Conservation (phyloP, 2,113 vertebrate genomes). For the Oncorhynchus kisutch region DNA sequence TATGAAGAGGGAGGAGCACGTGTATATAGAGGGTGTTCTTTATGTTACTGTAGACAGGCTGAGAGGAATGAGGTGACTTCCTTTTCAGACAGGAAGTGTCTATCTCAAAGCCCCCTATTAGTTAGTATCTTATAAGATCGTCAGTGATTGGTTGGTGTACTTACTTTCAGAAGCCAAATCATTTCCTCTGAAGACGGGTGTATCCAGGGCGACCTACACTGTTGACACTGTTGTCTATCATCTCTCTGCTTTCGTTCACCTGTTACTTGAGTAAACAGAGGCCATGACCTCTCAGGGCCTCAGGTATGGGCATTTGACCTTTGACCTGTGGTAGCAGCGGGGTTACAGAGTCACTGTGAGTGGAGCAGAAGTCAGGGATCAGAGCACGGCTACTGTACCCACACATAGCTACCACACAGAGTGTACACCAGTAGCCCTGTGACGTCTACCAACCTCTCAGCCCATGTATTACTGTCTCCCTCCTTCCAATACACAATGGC, state of each 20-base stretch:
- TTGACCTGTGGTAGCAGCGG: not conserved
- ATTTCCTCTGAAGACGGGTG: constrained; percentile 22
- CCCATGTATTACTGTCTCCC: constrained; percentile 8
- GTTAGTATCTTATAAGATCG: constrained; percentile 8
- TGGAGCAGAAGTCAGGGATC: not conserved
- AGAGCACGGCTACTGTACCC: not conserved
- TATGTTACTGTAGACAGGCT: constrained; percentile 53
- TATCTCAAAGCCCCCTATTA: constrained; percentile 14
- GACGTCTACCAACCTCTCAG: constrained; percentile 21
- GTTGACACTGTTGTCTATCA: not conserved
- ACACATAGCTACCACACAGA: too few species aligned
- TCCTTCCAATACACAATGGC: constrained; percentile 26
- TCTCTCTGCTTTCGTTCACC: not conserved
- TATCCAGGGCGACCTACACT: constrained; percentile 10
- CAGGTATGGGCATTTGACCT: not conserved
- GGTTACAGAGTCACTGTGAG: constrained; percentile 15
- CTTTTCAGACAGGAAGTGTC: constrained; percentile 24
- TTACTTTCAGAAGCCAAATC: constrained; percentile 34
- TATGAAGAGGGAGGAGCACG: constrained; percentile 35
- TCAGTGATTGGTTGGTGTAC: constrained; percentile 22
- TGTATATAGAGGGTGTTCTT: constrained; percentile 61
- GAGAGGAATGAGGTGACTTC: constrained; percentile 27
- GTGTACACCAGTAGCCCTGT: not conserved
- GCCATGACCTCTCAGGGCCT: not conserved
- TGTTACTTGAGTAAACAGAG: not conserved